Conservation (phyloP, 2,797 vertebrate genomes). For the Ispidina picta region DNA sequence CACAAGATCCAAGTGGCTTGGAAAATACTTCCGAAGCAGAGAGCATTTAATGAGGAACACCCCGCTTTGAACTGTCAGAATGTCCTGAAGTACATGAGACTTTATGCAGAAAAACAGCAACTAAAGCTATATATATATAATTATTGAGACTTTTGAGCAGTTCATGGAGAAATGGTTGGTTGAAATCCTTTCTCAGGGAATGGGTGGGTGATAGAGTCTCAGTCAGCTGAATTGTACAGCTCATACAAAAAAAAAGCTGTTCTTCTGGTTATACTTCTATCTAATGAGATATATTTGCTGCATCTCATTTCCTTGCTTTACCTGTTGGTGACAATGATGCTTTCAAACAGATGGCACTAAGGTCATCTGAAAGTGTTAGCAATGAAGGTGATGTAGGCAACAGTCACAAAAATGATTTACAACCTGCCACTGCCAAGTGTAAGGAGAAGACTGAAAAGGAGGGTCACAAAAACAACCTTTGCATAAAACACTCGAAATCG, state of each 20-base stretch:
- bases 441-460: not conserved
- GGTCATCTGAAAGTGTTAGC: not conserved
- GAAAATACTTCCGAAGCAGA: not conserved
- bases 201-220: not conserved
- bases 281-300: not conserved
- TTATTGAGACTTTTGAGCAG: not conserved
- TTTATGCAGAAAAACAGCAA: not conserved
- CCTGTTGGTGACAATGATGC: not conserved
- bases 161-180: not conserved
- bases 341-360: not conserved
- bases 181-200: not conserved
- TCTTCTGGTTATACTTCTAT: not conserved
- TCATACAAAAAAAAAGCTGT: not conserved
- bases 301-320: not conserved
- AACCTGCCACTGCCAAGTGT: not conserved
- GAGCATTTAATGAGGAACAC: not conserved
- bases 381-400: not conserved
- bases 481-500: not conserved
- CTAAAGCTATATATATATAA: not conserved
- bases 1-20: not conserved
- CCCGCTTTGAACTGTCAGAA: not conserved
- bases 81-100: not conserved
- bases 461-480: not conserved
- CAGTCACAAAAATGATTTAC: not conserved
- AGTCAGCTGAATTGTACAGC: not conserved